These are phyloP conservation scores for Heliornis fulica DNA, from an alignment of 2,113 vertebrate species.

Conservation along the genomic window DNA sequence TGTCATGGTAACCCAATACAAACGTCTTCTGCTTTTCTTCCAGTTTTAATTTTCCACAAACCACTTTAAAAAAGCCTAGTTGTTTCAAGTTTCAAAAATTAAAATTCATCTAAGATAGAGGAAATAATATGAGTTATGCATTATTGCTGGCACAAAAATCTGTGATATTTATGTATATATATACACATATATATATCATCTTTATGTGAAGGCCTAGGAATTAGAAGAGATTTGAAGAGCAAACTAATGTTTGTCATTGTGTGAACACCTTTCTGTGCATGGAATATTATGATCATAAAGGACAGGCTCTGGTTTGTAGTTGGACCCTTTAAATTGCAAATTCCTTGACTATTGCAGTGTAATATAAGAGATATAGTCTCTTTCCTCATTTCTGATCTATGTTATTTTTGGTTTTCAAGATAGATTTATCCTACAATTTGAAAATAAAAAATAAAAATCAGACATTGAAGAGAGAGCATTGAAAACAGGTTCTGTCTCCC, in stretches of 20 bases:
- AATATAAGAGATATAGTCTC: background rate
- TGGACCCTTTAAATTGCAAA: background rate
- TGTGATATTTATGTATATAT: background rate
- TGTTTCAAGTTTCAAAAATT: background rate
- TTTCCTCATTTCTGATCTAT: background rate
- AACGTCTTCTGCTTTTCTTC: background rate
- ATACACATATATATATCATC: background rate
- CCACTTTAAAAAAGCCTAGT: background rate
- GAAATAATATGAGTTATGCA: background rate
- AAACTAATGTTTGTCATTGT: background rate
- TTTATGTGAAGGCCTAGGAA: background rate
- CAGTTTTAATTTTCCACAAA: background rate
- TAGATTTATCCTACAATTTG: background rate
- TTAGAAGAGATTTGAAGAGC: background rate
- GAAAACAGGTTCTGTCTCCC: background rate
- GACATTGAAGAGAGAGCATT: background rate
- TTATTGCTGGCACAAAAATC: background rate
- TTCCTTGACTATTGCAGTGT: background rate
- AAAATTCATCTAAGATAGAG: background rate
- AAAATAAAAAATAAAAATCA: background rate
- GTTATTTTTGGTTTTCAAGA: background rate
- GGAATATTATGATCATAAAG: background rate
- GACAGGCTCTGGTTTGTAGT: background rate
- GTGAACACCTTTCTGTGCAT: background rate
- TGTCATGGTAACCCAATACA: background rate